Evolutionary conservation across 1,140 invertebrate genomes (phyloP).

Genomic region (Bombus vancouverensis): DNA sequence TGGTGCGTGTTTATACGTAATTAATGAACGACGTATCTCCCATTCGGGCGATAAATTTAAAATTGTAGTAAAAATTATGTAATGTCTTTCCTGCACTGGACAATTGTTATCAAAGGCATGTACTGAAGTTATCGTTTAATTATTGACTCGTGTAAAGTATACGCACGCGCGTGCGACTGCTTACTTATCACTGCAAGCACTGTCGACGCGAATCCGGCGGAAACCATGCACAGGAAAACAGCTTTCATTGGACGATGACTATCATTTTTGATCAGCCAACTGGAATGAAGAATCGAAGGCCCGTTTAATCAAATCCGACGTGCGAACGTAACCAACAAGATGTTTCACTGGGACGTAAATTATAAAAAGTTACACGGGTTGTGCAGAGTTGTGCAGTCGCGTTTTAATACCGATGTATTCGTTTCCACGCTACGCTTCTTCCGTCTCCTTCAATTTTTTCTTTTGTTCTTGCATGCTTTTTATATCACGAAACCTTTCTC

Average conservation of each 20-base stretch:
- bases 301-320: neutral
- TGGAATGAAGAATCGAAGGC: neutral
- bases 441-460: neutral
- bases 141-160: neutral
- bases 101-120: no score
- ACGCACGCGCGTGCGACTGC: neutral
- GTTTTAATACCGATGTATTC: neutral
- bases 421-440: neutral
- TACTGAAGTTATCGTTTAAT: no score
- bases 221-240: constrained; percentile 44
- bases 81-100: no score
- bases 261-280: constrained; percentile 18
- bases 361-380: neutral
- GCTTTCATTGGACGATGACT: constrained; percentile 19
- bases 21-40: no score
- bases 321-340: neutral
- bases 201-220: constrained; percentile 47
- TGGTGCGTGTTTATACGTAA: no score
- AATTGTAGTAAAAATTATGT: no score
- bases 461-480: neutral
- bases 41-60: no score
- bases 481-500: neutral
- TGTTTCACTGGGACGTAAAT: neutral
- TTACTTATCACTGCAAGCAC: constrained; percentile 19
- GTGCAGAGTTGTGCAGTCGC: neutral